Evolutionary conservation across 2,888 invertebrate species (phyloP).

Genomic region (Agonopterix subpropinquella): DNA sequence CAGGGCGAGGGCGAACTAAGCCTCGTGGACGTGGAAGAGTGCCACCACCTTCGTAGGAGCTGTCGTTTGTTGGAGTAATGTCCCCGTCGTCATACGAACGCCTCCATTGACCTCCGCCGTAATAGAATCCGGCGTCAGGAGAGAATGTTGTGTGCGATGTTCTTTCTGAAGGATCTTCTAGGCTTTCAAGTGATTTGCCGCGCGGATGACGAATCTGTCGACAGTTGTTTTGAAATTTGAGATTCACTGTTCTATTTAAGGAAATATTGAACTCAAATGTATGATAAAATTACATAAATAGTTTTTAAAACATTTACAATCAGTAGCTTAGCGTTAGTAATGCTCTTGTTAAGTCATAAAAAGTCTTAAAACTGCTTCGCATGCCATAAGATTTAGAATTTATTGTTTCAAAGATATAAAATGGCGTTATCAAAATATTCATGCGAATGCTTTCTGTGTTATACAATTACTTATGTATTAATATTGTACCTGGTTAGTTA

Average conservation of each 20-base stretch:
- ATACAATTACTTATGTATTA: constrained; percentile 10
- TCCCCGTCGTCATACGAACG: constrained; percentile 93
- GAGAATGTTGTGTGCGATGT: constrained; percentile 77
- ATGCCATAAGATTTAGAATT: not conserved
- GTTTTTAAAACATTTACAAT: constrained; percentile 8
- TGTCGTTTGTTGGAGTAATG: constrained; percentile 89
- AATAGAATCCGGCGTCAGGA: constrained; percentile 75
- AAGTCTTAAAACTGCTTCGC: not conserved
- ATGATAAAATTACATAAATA: constrained; percentile 2
- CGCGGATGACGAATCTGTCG: constrained; percentile 86
- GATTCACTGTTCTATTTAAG: not conserved
- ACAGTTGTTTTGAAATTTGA: constrained; percentile 11
- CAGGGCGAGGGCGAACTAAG: constrained; percentile 85
- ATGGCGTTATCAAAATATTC: not conserved
- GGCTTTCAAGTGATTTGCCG: constrained; percentile 89
- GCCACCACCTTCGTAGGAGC: constrained; percentile 82
- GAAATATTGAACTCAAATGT: not conserved
- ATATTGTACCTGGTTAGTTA: constrained; percentile 3
- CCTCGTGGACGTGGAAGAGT: constrained; percentile 91
- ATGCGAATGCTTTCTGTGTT: not conserved
- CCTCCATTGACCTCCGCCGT: constrained; percentile 80
- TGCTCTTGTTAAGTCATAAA: not conserved
- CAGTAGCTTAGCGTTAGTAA: not conserved
- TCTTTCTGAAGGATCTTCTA: constrained; percentile 85
- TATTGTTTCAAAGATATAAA: not conserved